phyloP scores from a whole-genome alignment of 2,888 invertebrate genomes.

The Hydraecia micacea region DNA sequence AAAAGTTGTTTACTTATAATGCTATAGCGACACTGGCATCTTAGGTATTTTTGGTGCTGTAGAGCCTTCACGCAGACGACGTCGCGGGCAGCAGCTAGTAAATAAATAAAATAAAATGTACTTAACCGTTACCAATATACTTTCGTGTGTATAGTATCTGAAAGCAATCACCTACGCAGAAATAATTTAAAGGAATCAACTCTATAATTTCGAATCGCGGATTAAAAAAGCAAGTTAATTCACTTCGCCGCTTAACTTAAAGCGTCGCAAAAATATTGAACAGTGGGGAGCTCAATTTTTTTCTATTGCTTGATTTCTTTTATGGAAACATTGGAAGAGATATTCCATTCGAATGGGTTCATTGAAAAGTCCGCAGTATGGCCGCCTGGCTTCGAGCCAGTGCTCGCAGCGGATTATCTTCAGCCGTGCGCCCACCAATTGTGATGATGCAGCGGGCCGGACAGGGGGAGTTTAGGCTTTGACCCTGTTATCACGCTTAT shows the following conservation, averaged over 20 bases:
- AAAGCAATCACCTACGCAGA: too few relatives aligned
- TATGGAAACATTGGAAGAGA: slow-evolving; percentile 88
- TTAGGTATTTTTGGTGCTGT: too few relatives aligned
- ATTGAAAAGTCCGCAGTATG: slow-evolving; percentile 90
- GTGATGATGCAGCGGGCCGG: slow-evolving; percentile 84
- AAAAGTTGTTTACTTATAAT: too few relatives aligned
- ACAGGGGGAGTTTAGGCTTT: slow-evolving; percentile 76
- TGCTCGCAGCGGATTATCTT: slow-evolving; percentile 83
- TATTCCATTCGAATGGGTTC: slow-evolving; percentile 88
- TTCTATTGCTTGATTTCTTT: slow-evolving; percentile 87
- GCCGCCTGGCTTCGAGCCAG: slow-evolving; percentile 87
- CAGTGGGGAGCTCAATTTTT: slow-evolving; percentile 74
- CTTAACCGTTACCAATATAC: too few relatives aligned
- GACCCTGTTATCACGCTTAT: slow-evolving; percentile 76
- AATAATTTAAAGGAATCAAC: too few relatives aligned
- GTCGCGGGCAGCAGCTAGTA: too few relatives aligned
- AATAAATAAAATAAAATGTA: too few relatives aligned
- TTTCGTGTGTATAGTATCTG: too few relatives aligned
- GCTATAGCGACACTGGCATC: too few relatives aligned
- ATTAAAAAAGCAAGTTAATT: slow-evolving; percentile 41
- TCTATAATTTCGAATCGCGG: too few relatives aligned
- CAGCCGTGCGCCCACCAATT: slow-evolving; percentile 84
- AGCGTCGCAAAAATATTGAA: slow-evolving; percentile 68
- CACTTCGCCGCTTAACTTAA: slow-evolving; percentile 42
- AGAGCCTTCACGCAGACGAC: too few relatives aligned